These are phyloP conservation scores for Cryptus viduatorius DNA, from an alignment of 2,888 invertebrate species.

Conservation along the genomic window DNA sequence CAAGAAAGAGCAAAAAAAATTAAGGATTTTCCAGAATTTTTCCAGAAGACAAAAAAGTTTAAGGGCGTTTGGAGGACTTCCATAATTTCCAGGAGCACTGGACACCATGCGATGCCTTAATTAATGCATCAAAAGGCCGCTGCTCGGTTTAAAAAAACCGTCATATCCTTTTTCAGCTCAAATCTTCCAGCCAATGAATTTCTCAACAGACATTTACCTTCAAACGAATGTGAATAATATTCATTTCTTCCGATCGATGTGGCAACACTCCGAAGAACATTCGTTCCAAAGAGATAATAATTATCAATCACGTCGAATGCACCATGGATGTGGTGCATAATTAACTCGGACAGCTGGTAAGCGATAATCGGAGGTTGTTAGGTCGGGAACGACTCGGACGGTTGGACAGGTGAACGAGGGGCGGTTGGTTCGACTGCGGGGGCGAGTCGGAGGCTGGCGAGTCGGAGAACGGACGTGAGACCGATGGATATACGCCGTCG, in stretches of 20 bases:
- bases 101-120: too few species aligned
- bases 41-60: not conserved
- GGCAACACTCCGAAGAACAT: not conserved
- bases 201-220: not conserved
- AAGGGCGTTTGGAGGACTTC: too few species aligned
- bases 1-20: too few species aligned
- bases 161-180: not conserved
- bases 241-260: constrained; percentile 17
- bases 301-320: constrained; percentile 67
- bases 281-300: constrained; percentile 44
- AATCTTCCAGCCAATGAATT: not conserved
- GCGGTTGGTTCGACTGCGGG: constrained; percentile 58
- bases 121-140: too few species aligned
- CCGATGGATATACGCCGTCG: constrained; percentile 63
- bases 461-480: constrained; percentile 68
- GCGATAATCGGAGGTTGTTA: constrained; percentile 71
- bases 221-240: constrained; percentile 1
- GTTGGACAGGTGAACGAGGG: constrained; percentile 70
- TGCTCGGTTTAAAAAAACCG: not conserved
- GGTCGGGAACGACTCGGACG: constrained; percentile 59
- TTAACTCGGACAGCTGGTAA: constrained; percentile 70
- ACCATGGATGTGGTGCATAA: constrained; percentile 62
- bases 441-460: constrained; percentile 39
- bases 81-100: too few species aligned
- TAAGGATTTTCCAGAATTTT: not conserved